Base-by-base conservation (phyloP, 2,888 invertebrate species). In the Pollenia labialis region DNA sequence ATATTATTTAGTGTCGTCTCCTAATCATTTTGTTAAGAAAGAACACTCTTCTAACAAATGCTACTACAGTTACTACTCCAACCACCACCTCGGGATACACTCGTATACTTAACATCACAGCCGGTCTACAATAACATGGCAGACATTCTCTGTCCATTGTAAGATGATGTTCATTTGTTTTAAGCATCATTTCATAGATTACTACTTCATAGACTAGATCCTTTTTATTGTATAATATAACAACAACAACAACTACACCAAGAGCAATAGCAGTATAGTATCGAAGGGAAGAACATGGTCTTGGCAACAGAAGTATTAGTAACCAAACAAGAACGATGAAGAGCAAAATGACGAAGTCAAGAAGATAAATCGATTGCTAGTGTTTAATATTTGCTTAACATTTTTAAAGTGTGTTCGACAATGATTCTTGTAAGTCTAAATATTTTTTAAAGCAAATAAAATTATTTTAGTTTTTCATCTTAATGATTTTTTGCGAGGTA, bases 331-430 rank as follows among this genome's bases (percentile, higher is more conserved):
- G 40, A 54, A 71, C 23, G 11, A 48, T 16, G 4, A 40, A 76
- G 18, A 48, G 16, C 16, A 14, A 44, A 54, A 48, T 32, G 60
- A 62, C 6, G n/a, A 52, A 71, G 81, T 54, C 76, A 60, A 75
- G 68, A 91, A 91, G 91, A 92, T 90, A 92, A 92, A 92, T 92
- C 90, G 92, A 92, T 91, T 92, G 91, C 90, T 91, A 92, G 92
- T 92, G 91, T 90, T 87, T 81, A 71, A 46, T 72, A 79, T 85
- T 85, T 85, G 71, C 56, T 75, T 18, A 85, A 52, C 71, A 66
- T 52, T 71, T 76, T 11, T 66, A 76, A 81, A 75, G 64, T 52
- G 40, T 82, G 81, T 50, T 80, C 89, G 85, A 54, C 42, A 54
- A 42, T 77, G 58, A 79, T 82, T 42, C 4, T 48, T 40, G 32